phyloP scores from a whole-genome alignment of 2,113 vertebrate genomes.

The Ochotona curzoniae region DNA sequence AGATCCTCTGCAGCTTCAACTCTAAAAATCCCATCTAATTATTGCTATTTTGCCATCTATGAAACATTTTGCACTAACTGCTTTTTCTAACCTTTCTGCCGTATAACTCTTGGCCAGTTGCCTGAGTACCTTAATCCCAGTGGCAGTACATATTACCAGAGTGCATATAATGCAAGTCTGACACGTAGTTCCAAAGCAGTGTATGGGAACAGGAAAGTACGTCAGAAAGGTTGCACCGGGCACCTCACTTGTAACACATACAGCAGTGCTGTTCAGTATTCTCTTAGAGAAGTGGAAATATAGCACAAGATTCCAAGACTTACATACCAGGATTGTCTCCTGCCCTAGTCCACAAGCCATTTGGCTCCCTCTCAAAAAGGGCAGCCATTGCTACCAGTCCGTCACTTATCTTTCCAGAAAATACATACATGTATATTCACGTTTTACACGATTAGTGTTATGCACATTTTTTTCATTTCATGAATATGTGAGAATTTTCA shows the following conservation, averaged over 20 bases:
- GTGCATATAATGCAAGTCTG: neutral
- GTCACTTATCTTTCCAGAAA: neutral
- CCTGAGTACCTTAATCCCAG: neutral
- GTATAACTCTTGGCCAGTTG: neutral
- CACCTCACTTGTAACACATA: neutral
- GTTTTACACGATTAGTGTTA: neutral
- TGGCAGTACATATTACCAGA: neutral
- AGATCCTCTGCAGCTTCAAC: neutral
- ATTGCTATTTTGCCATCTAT: neutral
- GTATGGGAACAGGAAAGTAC: neutral
- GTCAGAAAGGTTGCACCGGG: neutral
- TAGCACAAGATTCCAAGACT: neutral
- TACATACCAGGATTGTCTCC: neutral
- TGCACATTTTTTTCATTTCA: neutral
- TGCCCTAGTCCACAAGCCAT: neutral
- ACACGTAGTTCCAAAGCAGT: neutral
- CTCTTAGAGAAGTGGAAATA: constrained; percentile 6
- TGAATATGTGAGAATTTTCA: too few species aligned
- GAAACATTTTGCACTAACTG: neutral
- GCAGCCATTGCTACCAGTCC: neutral
- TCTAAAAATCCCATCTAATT: neutral
- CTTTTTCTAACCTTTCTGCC: neutral
- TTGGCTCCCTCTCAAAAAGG: neutral
- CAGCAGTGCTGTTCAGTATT: neutral
- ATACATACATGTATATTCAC: neutral